Evolutionary conservation across 1,140 invertebrate species (phyloP), one percentile per base, ranked within the genome.

Genomic region (Drosophila elegans): DNA sequence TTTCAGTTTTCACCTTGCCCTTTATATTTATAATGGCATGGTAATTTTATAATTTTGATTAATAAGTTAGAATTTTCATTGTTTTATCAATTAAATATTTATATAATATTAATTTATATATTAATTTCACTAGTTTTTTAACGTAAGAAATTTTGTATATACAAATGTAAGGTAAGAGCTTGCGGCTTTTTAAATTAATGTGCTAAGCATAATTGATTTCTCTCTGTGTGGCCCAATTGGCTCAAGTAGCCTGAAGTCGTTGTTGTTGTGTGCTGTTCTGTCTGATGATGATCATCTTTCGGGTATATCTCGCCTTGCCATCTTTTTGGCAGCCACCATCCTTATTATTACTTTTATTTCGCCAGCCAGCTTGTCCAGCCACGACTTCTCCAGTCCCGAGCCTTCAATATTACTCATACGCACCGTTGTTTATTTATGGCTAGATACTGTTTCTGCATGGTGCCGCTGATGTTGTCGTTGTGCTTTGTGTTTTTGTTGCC

Each of bases 391-490:
- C 59, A 36, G 25, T 21, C 44, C 39, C 69, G 44, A 64, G 60
- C 56, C 49, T 44, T 51, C 69, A 76, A 80, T 89, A 89, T 89
- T 74, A 83, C 84, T 83, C 84, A 89, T 89, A 89, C 84, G 84
- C 84, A 89, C 66, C 73, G 83, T 79, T 88, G 76, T 80, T 89
- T 88, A 90, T 90, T 90, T 88, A 83, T 90, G 77, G 76, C 63
- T 63, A 66, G 56, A 66, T 60, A 29, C 46, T 42, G 55, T 32
- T 57, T 46, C 32, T 60, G 45, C 9, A 25, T n/a, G 51, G 53
- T 74, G 71, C 54, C 41, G 57, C 49, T 64, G 52, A 32, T 74
- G 45, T 54, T 76, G 66, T 49, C 44, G 54, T 16, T 52, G 52
- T 44, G 4, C 5, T 21, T 21, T 21, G 16, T 21, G 52, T 11